These are phyloP conservation scores for Theonella swinhoei DNA, from an alignment of 37 sponge, comb jelly and placozoan genomes.

Conservation along the genomic window DNA sequence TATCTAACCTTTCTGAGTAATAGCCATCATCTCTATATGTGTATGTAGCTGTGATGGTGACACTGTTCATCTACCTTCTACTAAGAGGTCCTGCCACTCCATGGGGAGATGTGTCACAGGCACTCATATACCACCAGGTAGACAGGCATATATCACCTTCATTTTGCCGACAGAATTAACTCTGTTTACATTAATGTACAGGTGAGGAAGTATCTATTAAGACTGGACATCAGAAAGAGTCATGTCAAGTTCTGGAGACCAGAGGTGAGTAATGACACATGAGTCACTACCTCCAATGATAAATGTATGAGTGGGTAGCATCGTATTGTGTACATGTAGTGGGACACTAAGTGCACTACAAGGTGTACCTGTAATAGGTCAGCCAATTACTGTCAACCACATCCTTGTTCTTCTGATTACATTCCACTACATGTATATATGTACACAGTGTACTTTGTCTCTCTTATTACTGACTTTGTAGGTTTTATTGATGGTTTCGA, in stretches of 20 bases:
- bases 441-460: neutral
- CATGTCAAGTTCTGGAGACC: conserved; percentile 99
- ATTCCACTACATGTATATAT: too few relatives aligned
- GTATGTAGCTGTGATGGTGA: conserved; percentile 64
- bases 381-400: too few relatives aligned
- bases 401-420: neutral
- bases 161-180: too few relatives aligned
- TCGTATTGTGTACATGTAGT: too few relatives aligned
- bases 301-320: too few relatives aligned
- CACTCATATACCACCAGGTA: conserved; percentile 99
- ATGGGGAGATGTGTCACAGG: conserved; percentile 99
- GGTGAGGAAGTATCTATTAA: conserved; percentile 97
- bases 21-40: neutral
- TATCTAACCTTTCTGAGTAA: too few relatives aligned
- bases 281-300: too few relatives aligned
- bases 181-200: too few relatives aligned
- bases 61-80: conserved; percentile 83
- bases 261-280: conserved; percentile 50
- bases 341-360: too few relatives aligned
- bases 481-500: conserved; percentile 91
- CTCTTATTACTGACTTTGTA: neutral
- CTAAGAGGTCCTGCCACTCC: conserved; percentile 87
- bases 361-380: too few relatives aligned
- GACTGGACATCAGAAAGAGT: conserved; percentile 91
- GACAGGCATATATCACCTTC: too few relatives aligned